Evolutionary conservation across 2,797 vertebrate species (phyloP).

Genomic region (Gambelia wislizenii): DNA sequence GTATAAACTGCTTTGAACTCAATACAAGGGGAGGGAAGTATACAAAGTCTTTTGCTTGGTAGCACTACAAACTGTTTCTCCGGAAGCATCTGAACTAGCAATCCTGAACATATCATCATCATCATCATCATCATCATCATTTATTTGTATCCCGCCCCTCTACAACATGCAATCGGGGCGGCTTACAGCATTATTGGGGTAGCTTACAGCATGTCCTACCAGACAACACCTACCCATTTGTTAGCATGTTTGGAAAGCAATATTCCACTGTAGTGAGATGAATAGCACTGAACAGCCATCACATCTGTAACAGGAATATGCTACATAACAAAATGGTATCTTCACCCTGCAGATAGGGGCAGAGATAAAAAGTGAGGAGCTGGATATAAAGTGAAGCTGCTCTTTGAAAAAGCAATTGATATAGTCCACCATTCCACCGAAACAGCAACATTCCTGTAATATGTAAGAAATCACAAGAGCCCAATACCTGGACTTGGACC

Average conservation of each 20-base stretch:
- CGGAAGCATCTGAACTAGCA: neutral
- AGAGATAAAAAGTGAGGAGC: neutral
- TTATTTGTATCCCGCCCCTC: no score
- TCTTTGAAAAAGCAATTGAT: neutral
- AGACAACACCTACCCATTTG: neutral
- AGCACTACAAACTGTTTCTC: neutral
- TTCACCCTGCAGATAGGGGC: neutral
- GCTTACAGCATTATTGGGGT: no score
- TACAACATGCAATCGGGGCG: no score
- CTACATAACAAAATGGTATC: neutral
- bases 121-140: no score
- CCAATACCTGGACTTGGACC: conserved; percentile 17
- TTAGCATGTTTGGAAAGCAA: neutral
- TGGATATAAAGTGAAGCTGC: neutral
- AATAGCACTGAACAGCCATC: neutral
- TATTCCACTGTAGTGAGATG: neutral
- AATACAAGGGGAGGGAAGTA: neutral
- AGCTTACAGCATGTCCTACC: no score
- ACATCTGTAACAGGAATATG: neutral
- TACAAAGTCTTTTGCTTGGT: neutral
- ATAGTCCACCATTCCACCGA: neutral
- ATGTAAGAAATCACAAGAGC: conserved; percentile 6
- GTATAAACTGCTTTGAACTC: neutral
- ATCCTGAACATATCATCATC: no score
- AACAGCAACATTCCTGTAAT: neutral